Conservation (phyloP, 2,797 vertebrate genomes). For the Halcyon leucocephala region DNA sequence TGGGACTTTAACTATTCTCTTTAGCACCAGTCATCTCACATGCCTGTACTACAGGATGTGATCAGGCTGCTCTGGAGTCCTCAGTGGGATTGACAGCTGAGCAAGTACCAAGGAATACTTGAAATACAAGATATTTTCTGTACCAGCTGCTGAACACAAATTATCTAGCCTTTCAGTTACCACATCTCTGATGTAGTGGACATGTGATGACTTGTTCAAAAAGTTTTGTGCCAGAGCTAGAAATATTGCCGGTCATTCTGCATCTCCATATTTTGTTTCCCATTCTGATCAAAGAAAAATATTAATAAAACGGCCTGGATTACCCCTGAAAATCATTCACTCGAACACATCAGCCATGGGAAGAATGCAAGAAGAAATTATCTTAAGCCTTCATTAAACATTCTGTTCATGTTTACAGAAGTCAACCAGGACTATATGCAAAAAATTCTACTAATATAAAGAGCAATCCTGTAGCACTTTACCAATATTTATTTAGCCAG, state of each 20-base stretch:
- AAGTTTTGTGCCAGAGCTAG: background rate
- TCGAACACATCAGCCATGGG: background rate
- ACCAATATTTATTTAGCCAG: background rate
- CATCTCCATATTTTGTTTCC: background rate
- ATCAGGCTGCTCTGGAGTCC: background rate
- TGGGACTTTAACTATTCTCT: background rate
- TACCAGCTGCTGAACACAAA: background rate
- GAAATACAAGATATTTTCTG: background rate
- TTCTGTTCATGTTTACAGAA: background rate
- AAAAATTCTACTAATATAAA: background rate
- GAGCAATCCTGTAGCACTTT: background rate
- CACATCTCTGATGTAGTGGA: background rate
- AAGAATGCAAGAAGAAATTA: background rate
- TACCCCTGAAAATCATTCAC: background rate
- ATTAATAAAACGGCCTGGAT: background rate
- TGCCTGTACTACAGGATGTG: fast-evolving
- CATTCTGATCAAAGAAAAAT: background rate
- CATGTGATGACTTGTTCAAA: background rate
- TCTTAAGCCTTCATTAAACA: background rate
- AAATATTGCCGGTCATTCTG: background rate
- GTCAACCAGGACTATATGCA: background rate
- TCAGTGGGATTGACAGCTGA: background rate
- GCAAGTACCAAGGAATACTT: background rate
- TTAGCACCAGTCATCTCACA: background rate
- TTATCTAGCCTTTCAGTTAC: background rate